A percentile compares a stretch with the other conserved stretches of the same genome.
phyloP scores from a whole-genome alignment of 1,140 invertebrate species.

The Drosophila albomicans region DNA sequence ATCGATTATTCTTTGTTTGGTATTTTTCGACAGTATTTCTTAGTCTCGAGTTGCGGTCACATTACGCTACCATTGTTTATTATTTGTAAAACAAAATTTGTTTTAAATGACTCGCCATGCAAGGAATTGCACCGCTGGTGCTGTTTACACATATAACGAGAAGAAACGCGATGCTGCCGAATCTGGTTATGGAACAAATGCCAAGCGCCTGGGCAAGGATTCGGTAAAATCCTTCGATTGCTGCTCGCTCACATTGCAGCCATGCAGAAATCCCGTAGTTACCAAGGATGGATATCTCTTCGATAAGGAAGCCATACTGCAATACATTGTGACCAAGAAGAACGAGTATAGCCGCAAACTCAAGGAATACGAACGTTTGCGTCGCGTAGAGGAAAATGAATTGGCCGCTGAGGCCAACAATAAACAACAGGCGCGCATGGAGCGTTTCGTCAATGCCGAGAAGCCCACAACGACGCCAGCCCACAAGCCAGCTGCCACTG shows the following conservation, averaged over 20 bases:
- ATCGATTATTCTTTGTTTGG: conserved; percentile 17
- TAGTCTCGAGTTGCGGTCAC: background rate
- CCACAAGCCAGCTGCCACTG: conserved; percentile 50
- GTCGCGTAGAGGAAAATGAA: conserved; percentile 89
- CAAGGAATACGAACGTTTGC: conserved; percentile 97
- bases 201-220: conserved; percentile 93
- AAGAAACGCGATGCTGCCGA: conserved; percentile 97
- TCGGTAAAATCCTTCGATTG: conserved; percentile 99
- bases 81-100: background rate
- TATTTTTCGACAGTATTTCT: background rate
- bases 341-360: conserved; percentile 95
- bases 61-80: conserved; percentile 10
- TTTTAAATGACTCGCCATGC: conserved; percentile 95
- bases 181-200: conserved; percentile 95
- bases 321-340: conserved; percentile 98
- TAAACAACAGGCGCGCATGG: conserved; percentile 88
- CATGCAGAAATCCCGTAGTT: conserved; percentile 85
- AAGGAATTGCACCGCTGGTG: conserved; percentile 98
- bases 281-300: conserved; percentile 96
- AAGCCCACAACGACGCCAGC: conserved; percentile 70
- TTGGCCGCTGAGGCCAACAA: conserved; percentile 81
- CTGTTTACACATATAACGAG: conserved; percentile 99
- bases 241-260: conserved; percentile 98
- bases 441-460: conserved; percentile 90
- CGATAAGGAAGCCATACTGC: conserved; percentile 98